Conservation (phyloP, 1,140 invertebrate species). For the Drosophila fuyamai region DNA sequence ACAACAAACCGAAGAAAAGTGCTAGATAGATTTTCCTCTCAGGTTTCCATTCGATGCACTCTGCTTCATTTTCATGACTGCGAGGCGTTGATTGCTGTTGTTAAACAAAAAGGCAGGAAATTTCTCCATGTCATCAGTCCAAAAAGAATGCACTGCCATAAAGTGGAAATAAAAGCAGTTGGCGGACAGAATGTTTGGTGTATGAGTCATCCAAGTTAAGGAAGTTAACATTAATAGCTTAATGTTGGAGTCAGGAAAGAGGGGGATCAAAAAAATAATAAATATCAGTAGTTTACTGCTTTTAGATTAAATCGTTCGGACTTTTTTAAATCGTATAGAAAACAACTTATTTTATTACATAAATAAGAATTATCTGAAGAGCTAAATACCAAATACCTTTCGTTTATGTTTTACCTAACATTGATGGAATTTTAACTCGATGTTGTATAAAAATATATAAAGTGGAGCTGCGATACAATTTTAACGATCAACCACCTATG, state of each 20-base stretch:
- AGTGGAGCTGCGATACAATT: too few species aligned
- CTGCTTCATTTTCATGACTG: constrained; percentile 27
- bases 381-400: too few species aligned
- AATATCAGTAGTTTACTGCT: background rate
- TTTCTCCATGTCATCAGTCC: constrained; percentile 25
- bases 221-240: background rate
- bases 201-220: constrained; percentile 27
- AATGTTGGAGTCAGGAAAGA: background rate
- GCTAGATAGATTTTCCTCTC: constrained; percentile 22
- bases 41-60: constrained; percentile 17
- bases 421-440: too few species aligned
- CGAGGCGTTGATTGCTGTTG: constrained; percentile 52
- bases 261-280: background rate
- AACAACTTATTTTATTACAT: too few species aligned
- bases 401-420: too few species aligned
- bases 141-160: constrained; percentile 21
- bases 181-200: constrained; percentile 12
- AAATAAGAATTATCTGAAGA: too few species aligned
- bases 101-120: constrained; percentile 46
- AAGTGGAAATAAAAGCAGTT: constrained; percentile 12
- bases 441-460: too few species aligned
- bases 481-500: constrained; percentile 44
- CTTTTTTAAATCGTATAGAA: too few species aligned
- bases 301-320: background rate
- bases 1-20: constrained; percentile 23